Conservation (phyloP, 2,797 vertebrate species). For the Ibycter americanus region DNA sequence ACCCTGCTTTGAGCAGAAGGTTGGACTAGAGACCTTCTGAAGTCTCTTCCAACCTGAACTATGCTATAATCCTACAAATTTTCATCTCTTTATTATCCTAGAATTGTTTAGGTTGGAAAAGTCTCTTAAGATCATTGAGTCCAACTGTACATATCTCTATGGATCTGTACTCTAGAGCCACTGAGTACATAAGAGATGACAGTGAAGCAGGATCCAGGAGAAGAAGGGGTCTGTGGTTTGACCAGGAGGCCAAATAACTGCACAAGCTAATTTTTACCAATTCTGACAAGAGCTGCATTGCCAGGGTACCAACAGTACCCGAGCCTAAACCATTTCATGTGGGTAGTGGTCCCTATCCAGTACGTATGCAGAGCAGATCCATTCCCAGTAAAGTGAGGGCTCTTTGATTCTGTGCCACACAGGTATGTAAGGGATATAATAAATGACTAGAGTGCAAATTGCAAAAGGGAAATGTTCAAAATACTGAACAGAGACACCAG, state of each 20-base stretch:
- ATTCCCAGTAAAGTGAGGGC: accelerated
- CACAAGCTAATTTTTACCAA: background rate
- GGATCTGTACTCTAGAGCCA: background rate
- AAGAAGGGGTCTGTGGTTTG: background rate
- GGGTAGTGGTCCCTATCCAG: background rate
- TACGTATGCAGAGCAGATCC: background rate
- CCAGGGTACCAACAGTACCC: accelerated
- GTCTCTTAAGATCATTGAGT: too few species aligned
- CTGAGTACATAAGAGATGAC: accelerated
- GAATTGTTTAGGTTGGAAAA: too few species aligned
- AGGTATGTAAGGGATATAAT: too few species aligned
- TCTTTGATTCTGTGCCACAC: background rate
- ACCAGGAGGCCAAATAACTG: background rate
- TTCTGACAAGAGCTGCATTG: background rate
- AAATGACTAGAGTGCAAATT: too few species aligned
- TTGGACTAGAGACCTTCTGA: background rate
- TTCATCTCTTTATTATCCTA: too few species aligned
- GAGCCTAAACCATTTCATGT: accelerated
- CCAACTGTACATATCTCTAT: too few species aligned
- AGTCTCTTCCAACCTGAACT: background rate
- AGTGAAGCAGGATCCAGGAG: background rate
- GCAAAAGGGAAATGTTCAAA: background rate
- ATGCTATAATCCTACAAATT: too few species aligned
- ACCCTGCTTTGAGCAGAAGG: background rate
- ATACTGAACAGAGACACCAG: background rate